A percentile compares a stretch with the other conserved stretches of the same genome.
Evolutionary conservation across 2,113 vertebrate species (phyloP).

Genomic region (Oceanodroma tethys): DNA sequence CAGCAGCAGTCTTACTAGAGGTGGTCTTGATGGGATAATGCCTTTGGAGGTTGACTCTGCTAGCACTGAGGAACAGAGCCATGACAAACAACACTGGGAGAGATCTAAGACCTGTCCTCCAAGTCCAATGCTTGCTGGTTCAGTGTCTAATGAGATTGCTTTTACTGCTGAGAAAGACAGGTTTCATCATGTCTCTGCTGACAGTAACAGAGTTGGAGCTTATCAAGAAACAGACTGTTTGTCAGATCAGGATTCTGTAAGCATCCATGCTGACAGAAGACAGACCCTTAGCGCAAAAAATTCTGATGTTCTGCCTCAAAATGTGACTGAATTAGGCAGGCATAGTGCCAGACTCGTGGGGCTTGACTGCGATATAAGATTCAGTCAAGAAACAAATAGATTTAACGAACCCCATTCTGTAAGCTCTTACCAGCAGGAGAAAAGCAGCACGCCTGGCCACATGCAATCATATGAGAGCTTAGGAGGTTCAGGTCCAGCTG

Average conservation of each 20-base stretch:
- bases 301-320: not conserved
- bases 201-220: not conserved
- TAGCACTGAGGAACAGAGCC: not conserved
- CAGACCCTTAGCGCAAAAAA: not conserved
- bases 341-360: not conserved
- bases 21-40: not conserved
- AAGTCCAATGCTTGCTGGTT: not conserved
- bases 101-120: not conserved
- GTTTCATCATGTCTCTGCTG: not conserved
- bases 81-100: not conserved
- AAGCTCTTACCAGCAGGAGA: not conserved
- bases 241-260: not conserved
- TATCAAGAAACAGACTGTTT: not conserved
- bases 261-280: not conserved
- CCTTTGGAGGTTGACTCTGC: not conserved
- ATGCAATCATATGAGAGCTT: not conserved
- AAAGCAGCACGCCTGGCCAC: not conserved
- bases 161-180: not conserved
- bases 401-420: not conserved
- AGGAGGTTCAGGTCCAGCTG: not conserved
- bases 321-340: not conserved
- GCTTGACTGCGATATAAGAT: fast-evolving
- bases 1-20: not conserved
- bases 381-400: not conserved
- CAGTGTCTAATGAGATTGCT: not conserved